Conservation (phyloP, 2,888 invertebrate species). For the Limnephilus lunatus region DNA sequence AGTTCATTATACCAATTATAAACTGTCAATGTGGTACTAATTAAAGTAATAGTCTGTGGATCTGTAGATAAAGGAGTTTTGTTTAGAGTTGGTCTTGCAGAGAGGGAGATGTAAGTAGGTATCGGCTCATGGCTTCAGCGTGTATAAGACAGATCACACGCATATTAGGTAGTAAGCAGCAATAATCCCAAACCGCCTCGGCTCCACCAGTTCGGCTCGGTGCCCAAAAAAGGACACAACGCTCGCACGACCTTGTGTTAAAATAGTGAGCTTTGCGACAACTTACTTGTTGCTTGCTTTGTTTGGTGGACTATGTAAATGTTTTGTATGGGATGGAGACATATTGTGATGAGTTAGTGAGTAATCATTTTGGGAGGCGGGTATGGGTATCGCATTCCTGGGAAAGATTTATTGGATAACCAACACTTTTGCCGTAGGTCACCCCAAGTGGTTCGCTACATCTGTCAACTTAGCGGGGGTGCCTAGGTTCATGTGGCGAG, state of each 20-base stretch:
- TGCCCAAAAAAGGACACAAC: neutral
- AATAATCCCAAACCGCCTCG: neutral
- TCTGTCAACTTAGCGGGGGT: too few relatives aligned
- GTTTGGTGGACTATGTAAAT: neutral
- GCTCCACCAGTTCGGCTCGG: neutral
- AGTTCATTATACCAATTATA: too few relatives aligned
- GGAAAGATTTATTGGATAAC: too few relatives aligned
- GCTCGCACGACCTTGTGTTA: neutral
- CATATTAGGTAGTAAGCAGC: neutral
- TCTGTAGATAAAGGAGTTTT: too few relatives aligned
- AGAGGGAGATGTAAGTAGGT: neutral
- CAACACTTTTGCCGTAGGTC: too few relatives aligned
- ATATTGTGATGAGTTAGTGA: neutral
- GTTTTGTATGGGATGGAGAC: neutral
- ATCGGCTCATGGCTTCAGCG: neutral
- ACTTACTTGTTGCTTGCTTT: neutral
- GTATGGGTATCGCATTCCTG: too few relatives aligned
- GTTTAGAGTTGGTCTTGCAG: too few relatives aligned
- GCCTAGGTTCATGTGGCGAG: too few relatives aligned
- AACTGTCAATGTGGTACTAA: too few relatives aligned
- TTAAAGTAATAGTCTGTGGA: too few relatives aligned
- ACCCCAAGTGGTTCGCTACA: too few relatives aligned
- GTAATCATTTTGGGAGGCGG: too few relatives aligned
- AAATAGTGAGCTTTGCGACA: neutral
- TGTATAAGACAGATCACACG: neutral